These are phyloP conservation scores for Trachemys scripta DNA, from an alignment of 2,113 vertebrate species.

Conservation along the genomic window DNA sequence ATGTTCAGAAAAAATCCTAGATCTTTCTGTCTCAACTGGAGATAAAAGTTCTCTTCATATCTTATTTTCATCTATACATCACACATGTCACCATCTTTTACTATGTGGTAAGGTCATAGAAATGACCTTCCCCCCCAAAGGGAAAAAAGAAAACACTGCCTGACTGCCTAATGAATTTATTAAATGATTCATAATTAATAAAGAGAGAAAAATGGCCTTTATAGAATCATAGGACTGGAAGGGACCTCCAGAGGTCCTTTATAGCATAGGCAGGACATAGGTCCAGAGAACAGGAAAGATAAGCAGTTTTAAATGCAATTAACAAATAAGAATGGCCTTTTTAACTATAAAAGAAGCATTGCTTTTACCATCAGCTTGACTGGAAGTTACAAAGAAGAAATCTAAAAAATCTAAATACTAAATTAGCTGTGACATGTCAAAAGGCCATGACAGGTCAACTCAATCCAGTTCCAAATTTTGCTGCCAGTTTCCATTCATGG, in stretches of 20 bases:
- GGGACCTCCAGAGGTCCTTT: not conserved
- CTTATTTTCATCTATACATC: not conserved
- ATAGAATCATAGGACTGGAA: too few species aligned
- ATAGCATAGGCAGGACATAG: not conserved
- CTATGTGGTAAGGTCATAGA: not conserved
- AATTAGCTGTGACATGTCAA: slow-evolving; percentile 19
- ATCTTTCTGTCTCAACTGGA: not conserved
- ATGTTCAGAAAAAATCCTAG: not conserved
- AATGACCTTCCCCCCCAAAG: not conserved
- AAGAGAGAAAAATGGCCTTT: not conserved
- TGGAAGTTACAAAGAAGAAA: slow-evolving; percentile 62
- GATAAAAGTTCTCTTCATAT: not conserved
- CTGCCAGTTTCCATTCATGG: slow-evolving; percentile 32
- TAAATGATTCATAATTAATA: slow-evolving; percentile 13
- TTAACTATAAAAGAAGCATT: slow-evolving; percentile 45
- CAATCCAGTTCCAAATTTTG: not conserved
- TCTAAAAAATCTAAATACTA: slow-evolving; percentile 31
- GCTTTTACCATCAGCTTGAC: slow-evolving; percentile 59
- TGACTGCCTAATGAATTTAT: not conserved
- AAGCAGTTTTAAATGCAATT: slow-evolving; percentile 50
- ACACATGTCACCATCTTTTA: not conserved
- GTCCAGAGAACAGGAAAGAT: slow-evolving; percentile 22
- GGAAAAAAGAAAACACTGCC: not conserved
- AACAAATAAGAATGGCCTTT: slow-evolving; percentile 26
- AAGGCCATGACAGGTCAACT: slow-evolving; percentile 34